Evolutionary conservation across 2,797 vertebrate species (phyloP).

Genomic region (Acanthornis magna): DNA sequence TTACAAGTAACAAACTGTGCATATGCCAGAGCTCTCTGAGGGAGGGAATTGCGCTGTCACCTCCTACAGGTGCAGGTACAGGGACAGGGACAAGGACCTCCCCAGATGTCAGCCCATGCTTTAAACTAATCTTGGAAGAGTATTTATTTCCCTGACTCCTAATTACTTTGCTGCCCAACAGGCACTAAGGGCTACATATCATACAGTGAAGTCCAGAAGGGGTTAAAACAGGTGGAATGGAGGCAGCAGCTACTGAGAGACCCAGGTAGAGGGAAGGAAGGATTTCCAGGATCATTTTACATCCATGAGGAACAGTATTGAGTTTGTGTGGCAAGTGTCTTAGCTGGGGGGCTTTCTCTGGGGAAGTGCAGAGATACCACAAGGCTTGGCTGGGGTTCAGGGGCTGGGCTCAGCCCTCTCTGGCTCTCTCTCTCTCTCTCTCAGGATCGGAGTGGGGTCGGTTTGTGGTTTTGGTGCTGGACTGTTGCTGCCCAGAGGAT

Average conservation of each 20-base stretch:
- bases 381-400: no score
- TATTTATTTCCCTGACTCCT: not conserved
- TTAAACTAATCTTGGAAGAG: not conserved
- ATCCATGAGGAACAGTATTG: not conserved
- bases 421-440: no score
- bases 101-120: not conserved
- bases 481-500: no score
- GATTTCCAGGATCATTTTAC: not conserved
- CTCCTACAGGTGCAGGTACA: not conserved
- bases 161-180: not conserved
- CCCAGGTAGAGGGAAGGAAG: not conserved
- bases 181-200: not conserved
- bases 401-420: no score
- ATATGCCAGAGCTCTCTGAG: not conserved
- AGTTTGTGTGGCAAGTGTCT: not conserved
- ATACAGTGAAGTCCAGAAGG: not conserved
- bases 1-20: not conserved
- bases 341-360: no score
- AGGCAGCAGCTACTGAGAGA: not conserved
- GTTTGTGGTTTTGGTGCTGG: no score
- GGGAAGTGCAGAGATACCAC: no score
- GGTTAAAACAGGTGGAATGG: not conserved
- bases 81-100: not conserved
- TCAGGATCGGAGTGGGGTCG: no score
- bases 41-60: not conserved